phyloP scores from a whole-genome alignment of 2,797 vertebrate genomes.

The Balearica regulorum region DNA sequence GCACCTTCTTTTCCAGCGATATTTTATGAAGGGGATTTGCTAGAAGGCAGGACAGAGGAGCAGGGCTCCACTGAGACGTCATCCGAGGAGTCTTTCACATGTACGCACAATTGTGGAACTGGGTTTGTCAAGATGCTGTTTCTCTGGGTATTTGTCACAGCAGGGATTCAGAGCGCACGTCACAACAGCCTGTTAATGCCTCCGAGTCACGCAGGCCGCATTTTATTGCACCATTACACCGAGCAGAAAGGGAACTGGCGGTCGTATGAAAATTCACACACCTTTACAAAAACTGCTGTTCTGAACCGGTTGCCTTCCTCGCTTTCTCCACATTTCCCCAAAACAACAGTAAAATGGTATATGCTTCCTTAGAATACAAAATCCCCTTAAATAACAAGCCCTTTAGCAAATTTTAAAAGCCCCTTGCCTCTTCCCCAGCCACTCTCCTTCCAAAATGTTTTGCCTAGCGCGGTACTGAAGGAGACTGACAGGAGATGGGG shows the following conservation, averaged over 20 bases:
- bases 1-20: background rate
- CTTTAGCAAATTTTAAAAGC: background rate
- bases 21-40: background rate
- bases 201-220: background rate
- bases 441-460: background rate
- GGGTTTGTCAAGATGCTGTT: background rate
- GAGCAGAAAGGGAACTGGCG: rapidly evolving
- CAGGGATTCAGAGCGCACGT: background rate
- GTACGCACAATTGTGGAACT: rapidly evolving
- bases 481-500: background rate
- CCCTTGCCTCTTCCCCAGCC: background rate
- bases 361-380: background rate
- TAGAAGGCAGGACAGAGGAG: background rate
- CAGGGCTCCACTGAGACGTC: background rate
- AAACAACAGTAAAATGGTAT: background rate
- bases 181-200: too few relatives aligned
- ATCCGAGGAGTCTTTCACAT: rapidly evolving
- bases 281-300: background rate
- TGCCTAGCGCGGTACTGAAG: background rate
- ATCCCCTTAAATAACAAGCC: background rate
- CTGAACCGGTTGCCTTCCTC: background rate
- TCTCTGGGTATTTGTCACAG: background rate
- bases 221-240: rapidly evolving
- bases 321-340: background rate
- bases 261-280: background rate